A percentile compares a stretch with the other conserved stretches of the same genome.
phyloP scores from a whole-genome alignment of 2,888 invertebrate genomes.

The Pterostichus niger region DNA sequence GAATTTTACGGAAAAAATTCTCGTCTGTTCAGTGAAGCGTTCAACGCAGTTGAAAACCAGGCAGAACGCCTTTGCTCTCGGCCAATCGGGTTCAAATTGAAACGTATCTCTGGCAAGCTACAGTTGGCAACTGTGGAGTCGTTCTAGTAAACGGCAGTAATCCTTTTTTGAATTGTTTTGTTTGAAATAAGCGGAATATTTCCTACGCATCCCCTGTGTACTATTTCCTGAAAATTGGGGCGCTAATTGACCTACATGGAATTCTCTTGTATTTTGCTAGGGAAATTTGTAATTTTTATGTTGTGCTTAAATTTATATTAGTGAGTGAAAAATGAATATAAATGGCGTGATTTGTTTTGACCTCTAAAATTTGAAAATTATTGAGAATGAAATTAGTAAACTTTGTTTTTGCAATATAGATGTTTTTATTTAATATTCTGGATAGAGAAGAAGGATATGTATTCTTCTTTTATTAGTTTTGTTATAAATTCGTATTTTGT shows the following conservation, averaged over 20 bases:
- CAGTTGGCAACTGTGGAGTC: slow-evolving; percentile 11
- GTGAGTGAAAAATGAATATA: not conserved
- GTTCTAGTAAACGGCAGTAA: slow-evolving; percentile 47
- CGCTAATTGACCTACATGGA: slow-evolving; percentile 23
- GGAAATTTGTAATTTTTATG: slow-evolving; percentile 23
- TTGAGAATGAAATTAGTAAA: not conserved
- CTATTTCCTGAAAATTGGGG: slow-evolving; percentile 40
- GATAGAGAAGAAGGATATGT: no score
- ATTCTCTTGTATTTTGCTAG: not conserved
- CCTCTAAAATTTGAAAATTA: not conserved
- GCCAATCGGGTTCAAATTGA: slow-evolving; percentile 49
- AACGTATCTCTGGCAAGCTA: slow-evolving; percentile 24
- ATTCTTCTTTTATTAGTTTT: no score
- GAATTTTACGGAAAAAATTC: slow-evolving; percentile 35
- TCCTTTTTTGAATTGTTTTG: slow-evolving; percentile 46
- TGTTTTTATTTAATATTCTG: no score
- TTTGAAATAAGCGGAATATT: slow-evolving; percentile 35
- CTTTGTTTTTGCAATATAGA: not conserved
- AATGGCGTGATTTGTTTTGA: not conserved
- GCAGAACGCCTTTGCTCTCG: slow-evolving; percentile 3
- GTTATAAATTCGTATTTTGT: no score
- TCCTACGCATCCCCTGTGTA: slow-evolving; percentile 26
- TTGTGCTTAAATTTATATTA: slow-evolving; percentile 32
- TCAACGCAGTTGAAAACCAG: slow-evolving; percentile 23
- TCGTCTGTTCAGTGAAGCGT: slow-evolving; percentile 14